Conservation (phyloP, 1,140 invertebrate species). For the Bombus superbus region DNA sequence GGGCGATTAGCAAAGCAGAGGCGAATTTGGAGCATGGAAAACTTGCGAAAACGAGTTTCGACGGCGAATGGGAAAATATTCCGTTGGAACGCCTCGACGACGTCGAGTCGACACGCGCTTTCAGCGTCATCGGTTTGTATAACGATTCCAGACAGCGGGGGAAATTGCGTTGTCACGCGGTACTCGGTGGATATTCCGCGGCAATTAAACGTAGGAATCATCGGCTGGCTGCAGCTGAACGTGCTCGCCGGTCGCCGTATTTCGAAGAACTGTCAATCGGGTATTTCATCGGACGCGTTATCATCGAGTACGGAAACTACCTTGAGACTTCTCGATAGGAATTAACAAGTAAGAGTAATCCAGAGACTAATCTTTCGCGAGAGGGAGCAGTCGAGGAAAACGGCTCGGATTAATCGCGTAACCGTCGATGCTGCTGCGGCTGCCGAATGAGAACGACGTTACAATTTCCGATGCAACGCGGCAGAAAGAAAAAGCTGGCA, state of each 20-base stretch:
- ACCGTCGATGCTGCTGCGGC: conserved; percentile 11
- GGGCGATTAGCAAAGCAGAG: no score
- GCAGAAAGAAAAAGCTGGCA: neutral
- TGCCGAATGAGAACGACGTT: conserved; percentile 52
- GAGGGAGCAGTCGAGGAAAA: conserved; percentile 12
- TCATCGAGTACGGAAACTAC: conserved; percentile 4
- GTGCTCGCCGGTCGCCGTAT: no score
- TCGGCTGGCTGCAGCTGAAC: neutral
- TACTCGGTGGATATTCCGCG: neutral
- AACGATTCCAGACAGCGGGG: neutral
- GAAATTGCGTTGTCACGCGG: neutral
- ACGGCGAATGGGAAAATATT: no score
- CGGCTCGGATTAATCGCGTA: conserved; percentile 21
- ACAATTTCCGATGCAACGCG: conserved; percentile 53
- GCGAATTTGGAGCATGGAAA: no score
- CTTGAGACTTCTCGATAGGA: conserved; percentile 1
- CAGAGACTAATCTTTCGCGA: neutral
- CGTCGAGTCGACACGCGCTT: no score
- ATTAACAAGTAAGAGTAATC: conserved; percentile 25
- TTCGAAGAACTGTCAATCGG: conserved; percentile 23
- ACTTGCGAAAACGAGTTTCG: neutral
- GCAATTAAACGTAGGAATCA: neutral
- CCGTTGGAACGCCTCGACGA: no score
- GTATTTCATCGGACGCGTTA: conserved; percentile 23
- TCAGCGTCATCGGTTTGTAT: neutral